phyloP scores from a whole-genome alignment of 2,888 invertebrate species.

The Podotricha telesiphe region DNA sequence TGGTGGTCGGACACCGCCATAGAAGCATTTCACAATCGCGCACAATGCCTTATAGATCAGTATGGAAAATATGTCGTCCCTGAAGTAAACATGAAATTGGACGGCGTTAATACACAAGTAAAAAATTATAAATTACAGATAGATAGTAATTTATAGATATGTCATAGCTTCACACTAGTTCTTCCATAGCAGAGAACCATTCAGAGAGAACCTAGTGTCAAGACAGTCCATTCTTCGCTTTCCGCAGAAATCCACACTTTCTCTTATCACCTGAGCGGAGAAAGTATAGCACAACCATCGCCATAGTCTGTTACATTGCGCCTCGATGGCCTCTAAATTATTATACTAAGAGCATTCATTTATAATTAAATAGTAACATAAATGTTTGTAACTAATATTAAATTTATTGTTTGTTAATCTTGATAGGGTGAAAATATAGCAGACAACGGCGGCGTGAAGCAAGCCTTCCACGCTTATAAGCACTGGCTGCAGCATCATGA shows the following conservation, averaged over 20 bases:
- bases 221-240: too few species aligned
- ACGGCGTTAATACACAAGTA: constrained; percentile 91
- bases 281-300: too few species aligned
- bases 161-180: too few species aligned
- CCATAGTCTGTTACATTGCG: too few species aligned
- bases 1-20: constrained; percentile 93
- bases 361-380: too few species aligned
- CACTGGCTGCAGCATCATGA: constrained; percentile 88
- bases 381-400: too few species aligned
- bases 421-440: constrained; percentile 95
- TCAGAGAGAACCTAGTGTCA: too few species aligned
- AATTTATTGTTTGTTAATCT: background rate
- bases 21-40: constrained; percentile 88
- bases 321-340: too few species aligned
- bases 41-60: constrained; percentile 93
- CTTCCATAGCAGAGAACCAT: too few species aligned
- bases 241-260: too few species aligned
- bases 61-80: constrained; percentile 92
- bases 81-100: constrained; percentile 89
- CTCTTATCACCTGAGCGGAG: too few species aligned
- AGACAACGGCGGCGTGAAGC: constrained; percentile 97
- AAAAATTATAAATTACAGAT: background rate
- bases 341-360: too few species aligned
- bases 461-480: constrained; percentile 94
- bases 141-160: background rate